A percentile compares a stretch with the other conserved stretches of the same genome.
Conservation (phyloP, 2,797 vertebrate species). For the Scolopax bukidnonensis region DNA sequence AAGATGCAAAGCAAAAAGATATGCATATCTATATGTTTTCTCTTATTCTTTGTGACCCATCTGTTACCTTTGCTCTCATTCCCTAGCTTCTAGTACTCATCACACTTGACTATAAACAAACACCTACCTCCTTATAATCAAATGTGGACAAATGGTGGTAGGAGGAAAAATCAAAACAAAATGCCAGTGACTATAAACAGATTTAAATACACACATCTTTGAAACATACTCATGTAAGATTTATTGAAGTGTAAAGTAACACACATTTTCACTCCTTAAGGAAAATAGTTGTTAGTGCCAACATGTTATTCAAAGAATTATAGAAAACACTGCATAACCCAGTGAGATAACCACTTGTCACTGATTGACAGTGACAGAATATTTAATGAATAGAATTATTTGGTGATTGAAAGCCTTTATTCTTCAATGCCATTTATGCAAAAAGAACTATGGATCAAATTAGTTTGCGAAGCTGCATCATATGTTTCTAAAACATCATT, state of each 20-base stretch:
- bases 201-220: background rate
- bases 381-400: background rate
- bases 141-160: background rate
- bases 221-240: background rate
- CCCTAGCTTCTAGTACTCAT: background rate
- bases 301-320: background rate
- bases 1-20: background rate
- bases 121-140: background rate
- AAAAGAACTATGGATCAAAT: background rate
- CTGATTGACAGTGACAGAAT: background rate
- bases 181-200: background rate
- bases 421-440: background rate
- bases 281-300: conserved; percentile 1
- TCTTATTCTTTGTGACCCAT: background rate
- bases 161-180: conserved; percentile 28
- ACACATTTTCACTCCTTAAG: background rate
- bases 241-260: conserved; percentile 22
- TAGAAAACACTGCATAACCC: background rate
- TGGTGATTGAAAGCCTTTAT: background rate
- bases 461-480: rapidly evolving
- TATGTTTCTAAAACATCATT: background rate
- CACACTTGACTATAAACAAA: background rate
- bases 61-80: background rate
- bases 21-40: background rate
- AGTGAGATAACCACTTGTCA: background rate